Conservation (phyloP, 2,113 vertebrate genomes). For the Phocoena sinus region DNA sequence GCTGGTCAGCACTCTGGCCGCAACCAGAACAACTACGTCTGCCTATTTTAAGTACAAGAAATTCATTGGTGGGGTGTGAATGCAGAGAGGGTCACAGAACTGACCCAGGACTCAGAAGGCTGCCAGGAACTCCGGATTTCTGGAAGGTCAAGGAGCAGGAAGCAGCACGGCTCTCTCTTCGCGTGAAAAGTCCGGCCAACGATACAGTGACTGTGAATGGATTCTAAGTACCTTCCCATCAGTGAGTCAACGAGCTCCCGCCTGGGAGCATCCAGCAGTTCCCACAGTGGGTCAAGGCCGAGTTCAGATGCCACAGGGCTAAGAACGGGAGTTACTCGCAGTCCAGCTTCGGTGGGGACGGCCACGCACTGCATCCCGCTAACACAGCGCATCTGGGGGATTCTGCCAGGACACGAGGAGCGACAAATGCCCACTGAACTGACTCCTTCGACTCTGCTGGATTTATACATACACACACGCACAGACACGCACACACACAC, state of each 20-base stretch:
- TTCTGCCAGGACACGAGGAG: not conserved
- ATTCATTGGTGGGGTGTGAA: not conserved
- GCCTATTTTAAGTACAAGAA: not conserved
- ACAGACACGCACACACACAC: not conserved
- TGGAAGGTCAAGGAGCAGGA: not conserved
- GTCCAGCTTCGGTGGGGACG: not conserved
- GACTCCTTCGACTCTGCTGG: too few species aligned
- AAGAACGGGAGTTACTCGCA: too few species aligned
- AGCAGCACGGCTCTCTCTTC: not conserved
- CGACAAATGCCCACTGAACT: too few species aligned
- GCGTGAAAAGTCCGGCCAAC: not conserved
- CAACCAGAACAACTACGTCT: not conserved
- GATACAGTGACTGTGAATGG: not conserved
- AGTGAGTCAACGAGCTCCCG: not conserved
- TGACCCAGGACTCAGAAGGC: not conserved
- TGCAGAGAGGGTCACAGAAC: not conserved
- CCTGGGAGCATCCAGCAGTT: fast-evolving
- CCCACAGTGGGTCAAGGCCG: fast-evolving
- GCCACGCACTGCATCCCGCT: not conserved
- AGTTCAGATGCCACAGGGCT: not conserved
- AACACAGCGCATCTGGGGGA: fast-evolving
- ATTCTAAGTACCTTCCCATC: not conserved
- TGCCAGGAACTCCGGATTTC: not conserved
- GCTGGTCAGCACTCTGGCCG: not conserved
- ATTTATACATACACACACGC: not conserved